Evolutionary conservation across 2,888 invertebrate species (phyloP).

Genomic region (Marronus borbonicus): DNA sequence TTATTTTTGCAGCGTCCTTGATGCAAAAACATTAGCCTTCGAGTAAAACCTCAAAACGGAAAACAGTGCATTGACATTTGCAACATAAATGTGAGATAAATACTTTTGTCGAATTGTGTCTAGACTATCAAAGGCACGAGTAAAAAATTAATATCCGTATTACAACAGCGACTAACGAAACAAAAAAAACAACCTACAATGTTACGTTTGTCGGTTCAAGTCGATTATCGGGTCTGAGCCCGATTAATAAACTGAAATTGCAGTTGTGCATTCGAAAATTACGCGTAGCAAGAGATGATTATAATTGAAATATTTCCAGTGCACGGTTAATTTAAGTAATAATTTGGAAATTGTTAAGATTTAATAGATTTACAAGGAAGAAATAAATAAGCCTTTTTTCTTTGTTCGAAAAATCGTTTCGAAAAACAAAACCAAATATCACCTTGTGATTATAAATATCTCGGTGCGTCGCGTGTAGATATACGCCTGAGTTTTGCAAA

Average conservation of each 20-base stretch:
- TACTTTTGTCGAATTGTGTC: constrained; percentile 39
- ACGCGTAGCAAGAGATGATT: too few relatives aligned
- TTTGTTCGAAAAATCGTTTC: too few relatives aligned
- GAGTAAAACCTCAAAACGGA: constrained; percentile 44
- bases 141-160: constrained; percentile 35
- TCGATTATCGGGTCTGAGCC: background rate
- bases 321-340: too few relatives aligned
- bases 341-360: too few relatives aligned
- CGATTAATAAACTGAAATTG: background rate
- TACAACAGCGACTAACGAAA: constrained; percentile 14
- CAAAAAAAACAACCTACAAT: background rate
- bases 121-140: constrained; percentile 34
- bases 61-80: constrained; percentile 43
- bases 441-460: too few relatives aligned
- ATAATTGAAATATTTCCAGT: too few relatives aligned
- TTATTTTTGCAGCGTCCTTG: constrained; percentile 20
- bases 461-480: too few relatives aligned
- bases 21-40: constrained; percentile 38
- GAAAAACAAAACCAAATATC: too few relatives aligned
- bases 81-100: constrained; percentile 37
- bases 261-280: too few relatives aligned
- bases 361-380: too few relatives aligned
- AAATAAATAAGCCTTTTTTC: too few relatives aligned
- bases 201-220: background rate
- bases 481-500: too few relatives aligned